These are phyloP conservation scores for Monodelphis domestica DNA, from an alignment of 2,797 vertebrate species.

Conservation along the genomic window DNA sequence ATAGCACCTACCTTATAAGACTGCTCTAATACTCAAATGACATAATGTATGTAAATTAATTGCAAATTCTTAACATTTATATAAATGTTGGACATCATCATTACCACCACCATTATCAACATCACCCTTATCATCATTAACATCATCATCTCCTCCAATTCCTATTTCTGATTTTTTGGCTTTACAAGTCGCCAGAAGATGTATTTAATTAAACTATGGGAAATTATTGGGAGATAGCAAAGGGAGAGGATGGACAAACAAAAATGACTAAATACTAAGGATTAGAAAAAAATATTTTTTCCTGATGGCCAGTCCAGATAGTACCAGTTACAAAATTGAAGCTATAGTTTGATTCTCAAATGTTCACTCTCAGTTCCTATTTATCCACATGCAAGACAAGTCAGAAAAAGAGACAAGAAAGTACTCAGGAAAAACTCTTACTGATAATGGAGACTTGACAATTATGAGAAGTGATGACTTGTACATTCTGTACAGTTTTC, in stretches of 20 bases:
- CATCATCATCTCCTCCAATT: not conserved
- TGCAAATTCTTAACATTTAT: not conserved
- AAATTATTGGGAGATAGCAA: not conserved
- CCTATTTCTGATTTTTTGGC: not conserved
- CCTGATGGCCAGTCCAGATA: not conserved
- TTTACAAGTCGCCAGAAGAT: not conserved
- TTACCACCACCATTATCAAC: not conserved
- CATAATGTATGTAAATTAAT: not conserved
- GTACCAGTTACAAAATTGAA: not conserved
- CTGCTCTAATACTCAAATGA: not conserved
- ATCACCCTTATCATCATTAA: not conserved
- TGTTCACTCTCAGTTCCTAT: not conserved
- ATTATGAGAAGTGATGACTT: not conserved
- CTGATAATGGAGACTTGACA: not conserved
- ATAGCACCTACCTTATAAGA: not conserved
- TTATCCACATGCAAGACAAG: not conserved
- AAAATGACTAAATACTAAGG: not conserved
- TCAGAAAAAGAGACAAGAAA: not conserved
- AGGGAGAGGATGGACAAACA: not conserved
- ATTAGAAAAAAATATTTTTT: not conserved
- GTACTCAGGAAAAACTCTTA: not conserved
- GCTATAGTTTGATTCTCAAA: not conserved
- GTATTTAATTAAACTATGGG: not conserved
- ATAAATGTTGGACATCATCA: not conserved
- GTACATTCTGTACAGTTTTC: not conserved